These are phyloP conservation scores for Oreotragus oreotragus DNA, from an alignment of 2,113 vertebrate species.

Conservation along the genomic window DNA sequence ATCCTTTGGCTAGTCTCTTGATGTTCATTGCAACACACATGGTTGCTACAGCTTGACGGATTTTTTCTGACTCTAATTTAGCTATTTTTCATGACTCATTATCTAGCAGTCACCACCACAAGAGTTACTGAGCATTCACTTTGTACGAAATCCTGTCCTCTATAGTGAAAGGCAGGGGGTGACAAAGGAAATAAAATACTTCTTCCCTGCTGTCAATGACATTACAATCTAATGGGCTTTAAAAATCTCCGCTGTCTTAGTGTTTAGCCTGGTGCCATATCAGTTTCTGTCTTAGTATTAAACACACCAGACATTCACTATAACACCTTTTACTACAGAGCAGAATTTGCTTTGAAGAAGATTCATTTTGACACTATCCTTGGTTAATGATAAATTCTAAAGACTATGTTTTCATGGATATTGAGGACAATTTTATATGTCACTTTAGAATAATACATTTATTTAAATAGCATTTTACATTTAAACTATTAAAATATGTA, in stretches of 20 bases:
- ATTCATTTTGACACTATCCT: neutral
- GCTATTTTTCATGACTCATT: conserved; percentile 34
- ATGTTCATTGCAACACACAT: neutral
- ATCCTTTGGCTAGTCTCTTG: neutral
- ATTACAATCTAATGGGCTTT: neutral
- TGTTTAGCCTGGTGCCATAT: neutral
- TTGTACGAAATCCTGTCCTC: neutral
- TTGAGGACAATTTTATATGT: neutral
- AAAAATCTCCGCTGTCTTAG: neutral
- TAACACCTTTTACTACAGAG: neutral
- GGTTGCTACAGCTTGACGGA: neutral
- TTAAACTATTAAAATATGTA: neutral
- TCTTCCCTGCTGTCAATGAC: neutral
- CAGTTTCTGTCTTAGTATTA: neutral
- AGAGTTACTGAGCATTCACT: neutral
- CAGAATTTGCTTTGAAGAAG: neutral
- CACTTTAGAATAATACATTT: neutral
- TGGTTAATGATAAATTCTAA: neutral
- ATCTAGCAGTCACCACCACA: neutral
- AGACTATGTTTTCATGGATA: neutral
- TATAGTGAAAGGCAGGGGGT: neutral
- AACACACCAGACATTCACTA: neutral
- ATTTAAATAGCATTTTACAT: neutral
- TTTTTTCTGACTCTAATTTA: conserved; percentile 37
- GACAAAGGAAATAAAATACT: neutral